Conservation (phyloP, 2,888 invertebrate species). For the Microchrysa polita region DNA sequence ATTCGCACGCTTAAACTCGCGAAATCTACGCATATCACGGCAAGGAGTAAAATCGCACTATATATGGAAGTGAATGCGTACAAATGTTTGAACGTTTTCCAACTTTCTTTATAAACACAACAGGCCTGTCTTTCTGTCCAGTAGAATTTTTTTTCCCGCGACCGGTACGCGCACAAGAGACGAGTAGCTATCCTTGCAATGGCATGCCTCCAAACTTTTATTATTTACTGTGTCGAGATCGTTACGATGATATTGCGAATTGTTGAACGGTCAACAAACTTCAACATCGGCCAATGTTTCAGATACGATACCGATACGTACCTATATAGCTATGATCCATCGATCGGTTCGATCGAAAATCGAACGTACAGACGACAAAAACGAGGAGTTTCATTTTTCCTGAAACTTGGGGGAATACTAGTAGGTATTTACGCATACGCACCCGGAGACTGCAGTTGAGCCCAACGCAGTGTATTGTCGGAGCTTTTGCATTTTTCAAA, state of each 20-base stretch:
- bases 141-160: constrained; percentile 32
- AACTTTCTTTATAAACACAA: constrained; percentile 40
- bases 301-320: not conserved
- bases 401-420: constrained; percentile 31
- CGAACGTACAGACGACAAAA: constrained; percentile 16
- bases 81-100: constrained; percentile 48
- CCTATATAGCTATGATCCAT: not conserved
- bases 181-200: constrained; percentile 26
- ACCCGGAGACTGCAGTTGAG: not conserved
- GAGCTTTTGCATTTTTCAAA: too few relatives aligned
- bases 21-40: constrained; percentile 44
- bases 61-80: constrained; percentile 50
- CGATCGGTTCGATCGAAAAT: constrained; percentile 32
- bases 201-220: constrained; percentile 34
- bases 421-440: constrained; percentile 17
- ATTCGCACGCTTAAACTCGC: constrained; percentile 31
- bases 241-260: constrained; percentile 47
- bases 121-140: constrained; percentile 36
- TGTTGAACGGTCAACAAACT: constrained; percentile 49
- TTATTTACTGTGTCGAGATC: constrained; percentile 46
- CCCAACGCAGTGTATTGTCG: not conserved
- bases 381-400: constrained; percentile 37
- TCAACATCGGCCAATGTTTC: constrained; percentile 39
- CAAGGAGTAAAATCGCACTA: constrained; percentile 48
- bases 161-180: constrained; percentile 1